Base-by-base conservation (phyloP, 1,140 invertebrate species). In the Bombus confusus region DNA sequence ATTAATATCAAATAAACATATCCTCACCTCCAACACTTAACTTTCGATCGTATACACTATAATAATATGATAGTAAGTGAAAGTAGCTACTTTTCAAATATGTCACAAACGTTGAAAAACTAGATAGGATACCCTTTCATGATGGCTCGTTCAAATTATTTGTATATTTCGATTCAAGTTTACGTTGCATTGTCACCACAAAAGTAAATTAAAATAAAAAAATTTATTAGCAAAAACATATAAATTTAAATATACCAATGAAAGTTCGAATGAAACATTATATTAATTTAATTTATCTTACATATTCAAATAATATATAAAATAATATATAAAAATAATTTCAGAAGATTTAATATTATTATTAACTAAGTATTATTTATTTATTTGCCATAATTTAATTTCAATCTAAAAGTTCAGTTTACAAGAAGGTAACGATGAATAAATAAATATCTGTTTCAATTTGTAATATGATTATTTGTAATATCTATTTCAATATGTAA, bases 81-180 rank as follows among this genome's bases (percentile, higher is more conserved):
- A 76, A 68, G 34, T 25, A 78, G 62, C 74, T 41, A 22, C 62
- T 69, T 78, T 78, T 69, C 43, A 83, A 83, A 78, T 37, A 41
- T 6, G n/a, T 78, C 74, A 77, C 1, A 25, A 57, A 75, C 74
- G 69, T 28, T 77, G 34, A 10, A 41, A 41, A 18, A 28, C 15
- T 76, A 75, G 72, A 82, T 64, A 15, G 41, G 62, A 64, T 8
- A 9, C 13, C 4, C 12, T 34, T 22, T 22, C 37, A 15, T 9
- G 6, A 37, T n/a, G 62, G 18, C 64, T 18, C n/a, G 18, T 22
- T n/a, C 25, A 37, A 12, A 5, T 31, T 22, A n/a, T 4, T 18
- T 4, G 2, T 34, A 22, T 34, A 28, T 39, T 69, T 6, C 25
- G 15, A 68, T 37, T 18, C 39, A 3, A 18, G 25, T 71, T 15